Base-by-base conservation (phyloP, 1,140 invertebrate genomes). In the Zeugodacus cucurbitae region DNA sequence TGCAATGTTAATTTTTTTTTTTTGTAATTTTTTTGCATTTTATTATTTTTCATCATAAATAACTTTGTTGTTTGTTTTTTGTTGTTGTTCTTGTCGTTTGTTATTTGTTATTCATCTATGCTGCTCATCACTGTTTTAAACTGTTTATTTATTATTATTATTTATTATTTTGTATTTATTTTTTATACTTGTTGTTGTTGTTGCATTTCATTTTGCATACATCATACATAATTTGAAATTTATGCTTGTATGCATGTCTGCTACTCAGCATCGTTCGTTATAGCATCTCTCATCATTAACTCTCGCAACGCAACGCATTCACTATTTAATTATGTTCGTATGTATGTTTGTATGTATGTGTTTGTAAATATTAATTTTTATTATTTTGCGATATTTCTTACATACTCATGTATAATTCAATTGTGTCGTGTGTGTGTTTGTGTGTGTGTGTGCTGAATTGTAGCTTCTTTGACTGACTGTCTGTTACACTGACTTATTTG, bases 11-110 rank as follows among this genome's bases (percentile, higher is more conserved):
- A n/a, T n/a, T 20, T 70, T 70, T 74, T 74, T 74, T 74, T 74
- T 74, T 74, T 74, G 89, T 91, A 92, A 87, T 91, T 91, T 91
- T 91, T 91, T 90, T 89, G 54, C 37, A 87, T 87, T 62, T 87
- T 87, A 87, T 92, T 91, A 91, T 91, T 88, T 88, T 90, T 91
- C 90, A 74, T 74, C 70, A 91, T 91, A 91, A 91, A 91, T 91
- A 91, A 91, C 90, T 89, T 89, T 78, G 44, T 90, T 91, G 87
- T 74, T 74, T 74, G 32, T 37, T 74, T 74, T 34, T 74, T 74
- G 70, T 74, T 74, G 88, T 74, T 44, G 67, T 74, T 70, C 26
- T 70, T 41, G 89, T 90, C 88, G 64, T 89, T 34, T 67, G 88
- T 89, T 86, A 32, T 57, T 57, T 59, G 26, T 86, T 59, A 26